Conservation (phyloP, 2,888 invertebrate species). For the Philopedon plagiatum region DNA sequence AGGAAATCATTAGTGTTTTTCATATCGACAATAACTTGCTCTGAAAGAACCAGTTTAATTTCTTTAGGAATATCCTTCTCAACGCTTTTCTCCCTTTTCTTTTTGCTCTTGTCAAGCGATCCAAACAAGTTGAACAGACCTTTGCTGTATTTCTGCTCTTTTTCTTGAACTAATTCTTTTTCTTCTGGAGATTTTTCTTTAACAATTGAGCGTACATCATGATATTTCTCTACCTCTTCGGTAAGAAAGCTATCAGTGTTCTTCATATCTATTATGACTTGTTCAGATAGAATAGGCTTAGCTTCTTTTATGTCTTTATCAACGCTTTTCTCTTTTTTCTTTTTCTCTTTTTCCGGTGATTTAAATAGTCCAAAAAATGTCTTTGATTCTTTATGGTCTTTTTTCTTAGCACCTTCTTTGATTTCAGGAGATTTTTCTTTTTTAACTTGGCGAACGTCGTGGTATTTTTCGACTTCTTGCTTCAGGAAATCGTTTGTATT, state of each 20-base stretch:
- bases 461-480: constrained; percentile 53
- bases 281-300: constrained; percentile 26
- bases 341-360: constrained; percentile 37
- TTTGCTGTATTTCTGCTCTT: constrained; percentile 40
- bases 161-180: constrained; percentile 2
- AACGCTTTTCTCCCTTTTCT: not conserved
- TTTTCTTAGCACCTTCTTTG: constrained; percentile 32
- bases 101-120: constrained; percentile 19
- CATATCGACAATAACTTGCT: constrained; percentile 43
- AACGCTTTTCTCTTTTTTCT: constrained; percentile 26
- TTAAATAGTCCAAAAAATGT: constrained; percentile 47
- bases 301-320: constrained; percentile 5
- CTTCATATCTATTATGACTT: constrained; percentile 46
- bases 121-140: constrained; percentile 37
- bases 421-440: constrained; percentile 11
- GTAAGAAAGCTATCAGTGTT: constrained; percentile 54
- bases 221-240: constrained; percentile 55
- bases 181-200: not conserved
- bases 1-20: constrained; percentile 51
- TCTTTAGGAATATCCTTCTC: constrained; percentile 21
- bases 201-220: constrained; percentile 51
- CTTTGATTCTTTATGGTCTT: constrained; percentile 28
- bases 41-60: constrained; percentile 10
- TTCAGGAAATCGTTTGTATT: constrained; percentile 54
- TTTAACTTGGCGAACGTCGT: constrained; percentile 51